A percentile compares a stretch with the other conserved stretches of the same genome.
phyloP scores from a whole-genome alignment of 1,140 invertebrate genomes.

The Apis florea region DNA sequence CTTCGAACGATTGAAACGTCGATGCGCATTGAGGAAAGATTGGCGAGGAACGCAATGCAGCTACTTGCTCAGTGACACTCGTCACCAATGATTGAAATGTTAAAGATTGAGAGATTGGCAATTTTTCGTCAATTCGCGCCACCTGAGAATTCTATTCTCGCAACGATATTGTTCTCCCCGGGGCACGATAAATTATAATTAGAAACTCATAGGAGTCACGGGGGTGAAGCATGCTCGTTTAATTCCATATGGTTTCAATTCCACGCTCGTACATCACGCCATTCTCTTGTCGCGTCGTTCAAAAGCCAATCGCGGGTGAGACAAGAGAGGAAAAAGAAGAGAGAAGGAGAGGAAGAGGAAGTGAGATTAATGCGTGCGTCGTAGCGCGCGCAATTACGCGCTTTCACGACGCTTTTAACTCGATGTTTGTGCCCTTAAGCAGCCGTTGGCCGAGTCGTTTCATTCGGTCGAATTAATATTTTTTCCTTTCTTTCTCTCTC shows the following conservation, averaged over 20 bases:
- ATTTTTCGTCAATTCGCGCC: too few species aligned
- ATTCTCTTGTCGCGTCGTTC: conserved; percentile 46
- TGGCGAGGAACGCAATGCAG: too few species aligned
- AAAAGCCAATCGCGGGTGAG: conserved; percentile 57
- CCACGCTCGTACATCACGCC: conserved; percentile 43
- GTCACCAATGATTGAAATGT: background rate
- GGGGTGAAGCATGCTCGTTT: conserved; percentile 30
- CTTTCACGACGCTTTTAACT: conserved; percentile 56
- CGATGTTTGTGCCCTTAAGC: conserved; percentile 34
- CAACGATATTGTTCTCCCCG: background rate
- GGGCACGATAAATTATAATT: conserved; percentile 46
- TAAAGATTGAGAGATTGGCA: too few species aligned
- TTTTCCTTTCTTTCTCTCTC: background rate
- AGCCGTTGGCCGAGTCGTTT: conserved; percentile 12
- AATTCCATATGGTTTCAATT: conserved; percentile 53
- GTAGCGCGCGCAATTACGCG: conserved; percentile 43
- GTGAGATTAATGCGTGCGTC: conserved; percentile 51
- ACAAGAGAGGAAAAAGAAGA: background rate
- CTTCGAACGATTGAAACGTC: background rate
- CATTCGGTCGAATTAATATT: conserved; percentile 1
- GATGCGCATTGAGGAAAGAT: too few species aligned
- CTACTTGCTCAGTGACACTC: too few species aligned
- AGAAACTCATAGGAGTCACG: conserved; percentile 3
- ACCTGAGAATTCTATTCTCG: background rate
- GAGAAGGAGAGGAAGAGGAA: conserved; percentile 22